Percentiles rank a stretch among this genome's conserved stretches.
Evolutionary conservation across 2,888 invertebrate genomes (phyloP).

Genomic region (Drosophila austrosaltans): DNA sequence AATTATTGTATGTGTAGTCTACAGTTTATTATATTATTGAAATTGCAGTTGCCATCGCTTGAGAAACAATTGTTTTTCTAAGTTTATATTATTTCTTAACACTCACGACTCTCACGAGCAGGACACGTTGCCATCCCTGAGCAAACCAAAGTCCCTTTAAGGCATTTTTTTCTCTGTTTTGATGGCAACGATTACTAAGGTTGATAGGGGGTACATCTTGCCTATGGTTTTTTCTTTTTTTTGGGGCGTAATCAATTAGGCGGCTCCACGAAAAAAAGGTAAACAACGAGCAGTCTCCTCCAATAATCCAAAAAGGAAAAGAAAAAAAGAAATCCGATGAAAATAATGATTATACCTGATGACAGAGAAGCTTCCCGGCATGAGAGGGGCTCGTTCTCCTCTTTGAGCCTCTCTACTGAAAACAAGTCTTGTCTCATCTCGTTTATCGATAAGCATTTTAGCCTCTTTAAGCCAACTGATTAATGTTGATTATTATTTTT

Average conservation of each 20-base stretch:
- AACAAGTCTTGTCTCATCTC: constrained; percentile 49
- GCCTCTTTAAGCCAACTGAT: constrained; percentile 61
- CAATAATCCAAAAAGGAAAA: constrained; percentile 29
- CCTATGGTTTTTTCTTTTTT: constrained; percentile 23
- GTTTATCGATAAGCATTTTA: constrained; percentile 69
- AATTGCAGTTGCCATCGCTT: too few species aligned
- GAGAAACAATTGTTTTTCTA: too few species aligned
- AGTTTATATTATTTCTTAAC: not conserved
- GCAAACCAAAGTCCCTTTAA: not conserved
- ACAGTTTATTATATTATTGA: too few species aligned
- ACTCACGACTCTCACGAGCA: not conserved
- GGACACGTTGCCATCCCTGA: not conserved
- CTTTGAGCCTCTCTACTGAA: constrained; percentile 6
- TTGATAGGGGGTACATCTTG: not conserved
- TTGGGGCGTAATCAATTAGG: constrained; percentile 73
- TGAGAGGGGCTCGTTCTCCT: constrained; percentile 35
- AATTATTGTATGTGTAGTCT: too few species aligned
- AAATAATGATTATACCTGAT: constrained; percentile 31
- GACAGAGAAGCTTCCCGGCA: constrained; percentile 38
- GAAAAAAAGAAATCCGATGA: constrained; percentile 38
- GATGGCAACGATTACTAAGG: constrained; percentile 22
- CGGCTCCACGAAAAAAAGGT: constrained; percentile 58
- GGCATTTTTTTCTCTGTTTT: constrained; percentile 16
- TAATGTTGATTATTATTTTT: constrained; percentile 71
- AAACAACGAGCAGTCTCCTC: constrained; percentile 54